A percentile compares a stretch with the other conserved stretches of the same genome.
Evolutionary conservation across 30 jellyfish, hydroid and myxozoan species (phyloP).

Genomic region (Aurelia sp.): DNA sequence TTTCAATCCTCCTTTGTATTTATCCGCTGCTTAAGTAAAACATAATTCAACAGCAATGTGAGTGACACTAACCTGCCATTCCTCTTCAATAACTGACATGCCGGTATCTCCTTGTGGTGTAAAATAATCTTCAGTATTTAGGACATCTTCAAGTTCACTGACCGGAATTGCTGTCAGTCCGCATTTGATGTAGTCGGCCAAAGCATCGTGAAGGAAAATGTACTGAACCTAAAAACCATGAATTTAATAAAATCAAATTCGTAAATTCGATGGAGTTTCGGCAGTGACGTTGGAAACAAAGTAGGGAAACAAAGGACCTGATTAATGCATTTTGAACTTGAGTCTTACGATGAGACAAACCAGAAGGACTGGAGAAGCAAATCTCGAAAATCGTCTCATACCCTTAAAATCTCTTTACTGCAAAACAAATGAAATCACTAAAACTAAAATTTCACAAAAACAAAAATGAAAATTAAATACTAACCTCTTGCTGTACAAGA

Average conservation of each 20-base stretch:
- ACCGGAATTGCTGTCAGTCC: conserved; percentile 87
- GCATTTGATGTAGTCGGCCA: conserved; percentile 78
- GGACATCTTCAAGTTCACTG: conserved; percentile 55
- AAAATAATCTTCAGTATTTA: conserved; percentile 54
- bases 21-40: too few species aligned
- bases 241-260: not conserved
- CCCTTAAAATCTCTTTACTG: too few species aligned
- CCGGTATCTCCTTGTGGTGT: conserved; percentile 58
- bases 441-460: not conserved
- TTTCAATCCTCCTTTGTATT: too few species aligned
- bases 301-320: too few species aligned
- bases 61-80: conserved; percentile 57
- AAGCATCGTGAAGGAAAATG: conserved; percentile 86
- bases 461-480: not conserved
- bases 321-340: too few species aligned
- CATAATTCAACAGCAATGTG: too few species aligned
- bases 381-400: too few species aligned
- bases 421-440: too few species aligned
- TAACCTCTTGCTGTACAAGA: conserved; percentile 94
- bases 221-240: conserved; percentile 70
- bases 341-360: too few species aligned
- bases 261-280: too few species aligned
- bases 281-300: too few species aligned
- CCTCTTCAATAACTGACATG: conserved; percentile 59
- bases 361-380: too few species aligned